Base-by-base conservation (phyloP, 2,888 invertebrate genomes). In the Lagria hirta region DNA sequence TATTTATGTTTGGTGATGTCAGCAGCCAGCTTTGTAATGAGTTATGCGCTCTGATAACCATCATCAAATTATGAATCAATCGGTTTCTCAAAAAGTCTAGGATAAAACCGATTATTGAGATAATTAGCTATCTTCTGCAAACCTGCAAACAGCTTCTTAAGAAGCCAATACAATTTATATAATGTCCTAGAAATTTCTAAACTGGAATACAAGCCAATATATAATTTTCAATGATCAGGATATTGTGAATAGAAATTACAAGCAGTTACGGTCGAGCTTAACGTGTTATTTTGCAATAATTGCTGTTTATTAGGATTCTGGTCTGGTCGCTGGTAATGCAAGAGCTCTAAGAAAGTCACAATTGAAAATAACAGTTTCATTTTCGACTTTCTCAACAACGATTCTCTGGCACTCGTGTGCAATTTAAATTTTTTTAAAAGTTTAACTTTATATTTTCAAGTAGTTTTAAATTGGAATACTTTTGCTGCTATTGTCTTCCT, bases 1-100 rank as follows among this genome's bases (percentile, higher is more conserved):
- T 60, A 60, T 60, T 60, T 60, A 60, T 60, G 57, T 54, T 55
- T 55, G 57, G 45, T 38, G 43, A 50, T 56, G 60, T 58, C 60
- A 58, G 57, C 59, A 54, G 43, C 56, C 54, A 54, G 54, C 49
- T 49, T 54, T 49, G 48, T 49, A 51, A 56, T 59, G 57, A 59
- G 45, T 57, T 56, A 58, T 58, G 49, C 49, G 37, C 49, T 43
- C 41, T 47, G 56, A 56, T 56, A 52, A 38, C 43, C 42, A 56
- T 56, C 56, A 29, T 15, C 28, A 37, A 32, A 40, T 45, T 45
- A 45, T 40, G 28, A 34, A 40, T 18, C 29, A 21, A 35, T 37
- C 26, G 28, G 28, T 37, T 37, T 28, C 22, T 7, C 28, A 37
- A 36, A 34, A 36, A 26, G 12, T 8, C 15, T 22, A 22, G 4